These are phyloP conservation scores for Diplodus puntazzo DNA, from an alignment of 2,797 vertebrate species.

Conservation along the genomic window DNA sequence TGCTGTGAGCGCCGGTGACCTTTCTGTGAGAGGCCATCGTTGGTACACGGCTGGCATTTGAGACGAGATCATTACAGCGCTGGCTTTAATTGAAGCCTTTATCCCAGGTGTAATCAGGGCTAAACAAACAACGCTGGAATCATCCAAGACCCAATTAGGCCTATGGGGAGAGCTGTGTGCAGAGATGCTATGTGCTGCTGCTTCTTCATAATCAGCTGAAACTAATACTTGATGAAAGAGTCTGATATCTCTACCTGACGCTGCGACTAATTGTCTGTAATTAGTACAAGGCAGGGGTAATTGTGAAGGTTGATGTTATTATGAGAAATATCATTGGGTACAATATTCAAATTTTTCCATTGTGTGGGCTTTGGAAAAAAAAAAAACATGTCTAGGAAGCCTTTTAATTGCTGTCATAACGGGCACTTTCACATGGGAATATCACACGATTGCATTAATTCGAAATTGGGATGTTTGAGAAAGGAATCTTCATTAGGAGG, in stretches of 20 bases:
- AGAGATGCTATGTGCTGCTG: conserved; percentile 55
- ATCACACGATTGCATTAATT: conserved; percentile 43
- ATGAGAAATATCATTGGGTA: conserved; percentile 58
- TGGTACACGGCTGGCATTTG: conserved; percentile 73
- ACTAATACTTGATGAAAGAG: conserved; percentile 75
- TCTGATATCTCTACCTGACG: conserved; percentile 74
- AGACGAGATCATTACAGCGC: conserved; percentile 79
- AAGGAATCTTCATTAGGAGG: conserved; percentile 48
- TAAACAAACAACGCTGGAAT: conserved; percentile 78
- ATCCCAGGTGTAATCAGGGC: conserved; percentile 82
- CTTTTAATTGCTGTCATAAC: conserved; percentile 67
- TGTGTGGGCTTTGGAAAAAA: conserved; percentile 47
- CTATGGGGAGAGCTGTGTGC: conserved; percentile 64
- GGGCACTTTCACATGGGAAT: conserved; percentile 51
- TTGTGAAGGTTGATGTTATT: conserved; percentile 71
- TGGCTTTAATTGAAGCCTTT: conserved; percentile 80
- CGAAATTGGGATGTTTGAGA: conserved; percentile 30
- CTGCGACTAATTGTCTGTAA: conserved; percentile 74
- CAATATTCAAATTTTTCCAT: conserved; percentile 62
- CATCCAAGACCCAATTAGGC: conserved; percentile 78
- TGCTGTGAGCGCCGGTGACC: conserved; percentile 59
- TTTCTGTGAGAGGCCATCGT: conserved; percentile 64
- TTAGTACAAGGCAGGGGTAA: conserved; percentile 75
- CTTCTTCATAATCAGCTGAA: conserved; percentile 76
- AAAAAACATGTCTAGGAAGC: conserved; percentile 30